These are phyloP conservation scores for Chrysemys picta DNA, from an alignment of 2,113 vertebrate species.

Conservation along the genomic window DNA sequence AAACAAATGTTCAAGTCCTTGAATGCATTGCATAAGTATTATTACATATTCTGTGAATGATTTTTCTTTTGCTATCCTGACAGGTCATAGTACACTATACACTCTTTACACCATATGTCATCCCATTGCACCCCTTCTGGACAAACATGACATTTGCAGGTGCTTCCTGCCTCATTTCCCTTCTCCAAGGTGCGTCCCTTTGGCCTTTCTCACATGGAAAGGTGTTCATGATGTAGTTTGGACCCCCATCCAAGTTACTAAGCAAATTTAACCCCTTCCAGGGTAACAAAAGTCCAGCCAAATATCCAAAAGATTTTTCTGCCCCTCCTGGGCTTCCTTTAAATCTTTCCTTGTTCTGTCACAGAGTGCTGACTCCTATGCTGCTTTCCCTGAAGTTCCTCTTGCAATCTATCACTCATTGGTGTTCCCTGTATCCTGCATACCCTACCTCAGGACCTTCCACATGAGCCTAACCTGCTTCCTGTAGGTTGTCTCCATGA, in stretches of 20 bases:
- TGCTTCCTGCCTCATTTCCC: not conserved
- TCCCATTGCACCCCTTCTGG: not conserved
- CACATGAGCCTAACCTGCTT: too few relatives aligned
- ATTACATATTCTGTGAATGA: not conserved
- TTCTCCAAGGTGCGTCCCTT: not conserved
- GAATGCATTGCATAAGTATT: not conserved
- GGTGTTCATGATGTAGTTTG: not conserved
- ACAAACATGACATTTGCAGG: not conserved
- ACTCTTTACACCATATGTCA: fast-evolving
- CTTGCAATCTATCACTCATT: not conserved
- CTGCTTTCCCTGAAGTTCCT: not conserved
- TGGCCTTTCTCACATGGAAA: not conserved
- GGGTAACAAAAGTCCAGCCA: not conserved
- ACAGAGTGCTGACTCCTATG: not conserved
- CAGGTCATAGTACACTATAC: fast-evolving
- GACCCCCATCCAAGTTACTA: not conserved
- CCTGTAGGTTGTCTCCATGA: too few relatives aligned
- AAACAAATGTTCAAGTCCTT: not conserved
- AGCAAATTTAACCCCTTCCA: not conserved
- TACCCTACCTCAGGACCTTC: not conserved
- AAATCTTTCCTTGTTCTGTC: not conserved
- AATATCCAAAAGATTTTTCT: not conserved
- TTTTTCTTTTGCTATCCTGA: not conserved
- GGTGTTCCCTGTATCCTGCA: too few relatives aligned
- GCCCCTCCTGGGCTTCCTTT: not conserved